A percentile compares a stretch with the other conserved stretches of the same genome.
Conservation (phyloP, 2,113 vertebrate species). For the Saguinus imperator region DNA sequence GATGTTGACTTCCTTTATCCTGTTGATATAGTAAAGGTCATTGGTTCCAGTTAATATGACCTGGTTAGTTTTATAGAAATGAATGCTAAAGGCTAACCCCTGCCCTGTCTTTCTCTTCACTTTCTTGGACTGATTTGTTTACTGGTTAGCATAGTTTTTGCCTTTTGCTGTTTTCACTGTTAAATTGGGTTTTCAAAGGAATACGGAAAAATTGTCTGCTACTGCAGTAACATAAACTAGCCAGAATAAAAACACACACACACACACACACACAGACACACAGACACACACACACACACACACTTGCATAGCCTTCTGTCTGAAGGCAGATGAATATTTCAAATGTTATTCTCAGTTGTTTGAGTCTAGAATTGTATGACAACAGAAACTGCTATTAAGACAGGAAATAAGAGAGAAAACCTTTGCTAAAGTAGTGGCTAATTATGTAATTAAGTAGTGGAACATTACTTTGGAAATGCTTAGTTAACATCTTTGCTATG, state of each 20-base stretch:
- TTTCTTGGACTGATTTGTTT: conserved; percentile 1
- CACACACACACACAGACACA: not conserved
- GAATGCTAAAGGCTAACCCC: not conserved
- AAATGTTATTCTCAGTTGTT: conserved; percentile 16
- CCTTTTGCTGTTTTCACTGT: not conserved
- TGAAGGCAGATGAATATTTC: conserved; percentile 43
- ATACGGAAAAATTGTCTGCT: not conserved
- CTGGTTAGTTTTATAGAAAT: conserved; percentile 48
- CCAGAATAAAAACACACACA: not conserved
- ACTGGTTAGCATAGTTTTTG: not conserved
- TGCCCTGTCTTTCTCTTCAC: not conserved
- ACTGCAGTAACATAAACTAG: conserved; percentile 37
- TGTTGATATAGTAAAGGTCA: conserved; percentile 67
- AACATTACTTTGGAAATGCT: not conserved
- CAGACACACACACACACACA: not conserved
- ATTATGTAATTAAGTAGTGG: not conserved
- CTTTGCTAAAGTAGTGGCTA: not conserved
- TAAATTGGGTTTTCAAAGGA: not conserved
- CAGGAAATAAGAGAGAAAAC: not conserved
- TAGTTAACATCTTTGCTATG: not conserved
- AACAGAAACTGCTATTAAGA: not conserved
- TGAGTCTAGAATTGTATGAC: conserved; percentile 11
- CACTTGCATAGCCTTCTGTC: not conserved
- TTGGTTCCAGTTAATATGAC: conserved; percentile 26
- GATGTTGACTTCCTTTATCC: conserved; percentile 69